Conservation (phyloP, 2,113 vertebrate species). For the Andinoacara biseriatus region DNA sequence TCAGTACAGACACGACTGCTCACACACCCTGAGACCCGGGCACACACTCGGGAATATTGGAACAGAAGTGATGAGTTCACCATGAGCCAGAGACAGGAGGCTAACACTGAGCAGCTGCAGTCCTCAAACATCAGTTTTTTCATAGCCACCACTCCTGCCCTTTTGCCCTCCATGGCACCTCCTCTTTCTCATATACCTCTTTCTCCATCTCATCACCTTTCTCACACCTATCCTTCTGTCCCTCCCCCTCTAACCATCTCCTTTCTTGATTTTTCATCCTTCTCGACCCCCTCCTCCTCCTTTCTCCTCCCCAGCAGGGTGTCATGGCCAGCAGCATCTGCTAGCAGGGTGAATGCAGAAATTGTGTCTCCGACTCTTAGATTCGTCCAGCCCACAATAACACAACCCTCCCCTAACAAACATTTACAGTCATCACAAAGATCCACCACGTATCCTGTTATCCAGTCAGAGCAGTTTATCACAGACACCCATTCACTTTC, state of each 20-base stretch:
- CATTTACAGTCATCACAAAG: slow-evolving; percentile 3
- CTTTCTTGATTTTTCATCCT: neutral
- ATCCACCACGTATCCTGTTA: neutral
- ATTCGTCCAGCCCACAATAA: slow-evolving; percentile 36
- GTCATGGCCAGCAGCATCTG: neutral
- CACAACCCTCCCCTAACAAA: neutral
- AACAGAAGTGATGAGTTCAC: neutral
- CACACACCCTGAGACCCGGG: neutral
- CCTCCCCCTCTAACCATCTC: neutral
- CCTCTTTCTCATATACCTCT: neutral
- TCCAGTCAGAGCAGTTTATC: neutral
- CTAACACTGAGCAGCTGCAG: neutral
- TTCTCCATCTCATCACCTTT: slow-evolving; percentile 8
- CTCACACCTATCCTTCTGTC: neutral
- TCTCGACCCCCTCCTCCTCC: neutral
- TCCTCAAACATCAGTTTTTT: neutral
- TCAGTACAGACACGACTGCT: slow-evolving; percentile 1
- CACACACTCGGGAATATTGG: neutral
- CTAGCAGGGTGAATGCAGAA: slow-evolving; percentile 1
- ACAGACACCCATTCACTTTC: neutral
- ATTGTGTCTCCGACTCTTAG: slow-evolving; percentile 12
- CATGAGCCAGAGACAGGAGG: neutral
- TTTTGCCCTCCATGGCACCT: neutral
- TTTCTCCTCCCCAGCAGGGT: neutral
- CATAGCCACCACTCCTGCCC: neutral